A percentile compares a stretch with the other conserved stretches of the same genome.
phyloP scores from a whole-genome alignment of 2,797 vertebrate species.

The Tenualosa ilisha region DNA sequence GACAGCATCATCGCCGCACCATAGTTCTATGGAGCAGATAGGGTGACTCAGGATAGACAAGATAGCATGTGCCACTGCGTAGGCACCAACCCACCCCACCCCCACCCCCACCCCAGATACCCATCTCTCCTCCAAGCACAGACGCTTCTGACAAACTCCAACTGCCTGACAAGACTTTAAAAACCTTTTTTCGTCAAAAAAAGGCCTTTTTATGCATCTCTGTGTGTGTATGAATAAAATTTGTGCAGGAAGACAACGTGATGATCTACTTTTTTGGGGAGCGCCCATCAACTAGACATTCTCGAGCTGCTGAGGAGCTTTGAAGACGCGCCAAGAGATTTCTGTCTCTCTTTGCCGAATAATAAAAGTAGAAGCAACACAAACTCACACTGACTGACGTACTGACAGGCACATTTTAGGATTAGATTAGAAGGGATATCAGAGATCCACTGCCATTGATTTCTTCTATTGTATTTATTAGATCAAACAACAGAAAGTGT shows the following conservation, averaged over 20 bases:
- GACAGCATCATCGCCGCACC: neutral
- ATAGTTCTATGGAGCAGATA: neutral
- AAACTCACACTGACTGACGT: neutral
- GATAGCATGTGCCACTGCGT: neutral
- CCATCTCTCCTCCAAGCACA: neutral
- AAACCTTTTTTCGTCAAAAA: neutral
- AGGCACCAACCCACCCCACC: neutral
- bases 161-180: neutral
- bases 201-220: no score
- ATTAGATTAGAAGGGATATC: slow-evolving; percentile 3
- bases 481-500: neutral
- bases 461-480: neutral
- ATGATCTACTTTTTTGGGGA: neutral
- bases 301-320: neutral
- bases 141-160: neutral
- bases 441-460: neutral
- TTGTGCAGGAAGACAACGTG: neutral
- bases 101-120: neutral
- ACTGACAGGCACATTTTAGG: neutral
- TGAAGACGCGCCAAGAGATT: neutral
- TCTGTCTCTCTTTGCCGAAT: neutral
- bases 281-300: neutral
- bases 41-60: neutral
- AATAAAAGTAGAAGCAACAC: neutral
- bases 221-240: neutral